Conservation (phyloP, 2,797 vertebrate species). For the Glossophaga mutica region DNA sequence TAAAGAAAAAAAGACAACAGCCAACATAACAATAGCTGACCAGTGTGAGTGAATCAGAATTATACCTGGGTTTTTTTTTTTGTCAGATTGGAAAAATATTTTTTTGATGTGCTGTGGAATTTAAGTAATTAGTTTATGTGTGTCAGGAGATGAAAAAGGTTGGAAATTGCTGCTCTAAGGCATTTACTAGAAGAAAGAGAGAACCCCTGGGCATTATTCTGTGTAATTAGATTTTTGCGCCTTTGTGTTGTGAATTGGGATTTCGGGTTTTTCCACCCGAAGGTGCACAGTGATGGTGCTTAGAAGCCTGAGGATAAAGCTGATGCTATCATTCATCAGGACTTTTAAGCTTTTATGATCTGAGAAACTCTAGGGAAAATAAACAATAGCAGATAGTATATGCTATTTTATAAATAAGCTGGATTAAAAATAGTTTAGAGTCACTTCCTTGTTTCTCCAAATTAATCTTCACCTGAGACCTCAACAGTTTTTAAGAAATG, state of each 20-base stretch:
- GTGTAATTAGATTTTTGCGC: constrained; percentile 69
- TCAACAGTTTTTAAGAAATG: background rate
- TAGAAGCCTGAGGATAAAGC: background rate
- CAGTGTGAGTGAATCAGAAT: background rate
- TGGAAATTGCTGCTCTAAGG: constrained; percentile 34
- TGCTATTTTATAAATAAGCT: background rate
- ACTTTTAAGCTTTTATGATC: constrained; percentile 13
- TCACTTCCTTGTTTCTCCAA: background rate
- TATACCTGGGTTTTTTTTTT: background rate
- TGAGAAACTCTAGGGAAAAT: constrained; percentile 4
- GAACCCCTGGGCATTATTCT: constrained; percentile 61
- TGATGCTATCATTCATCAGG: constrained; percentile 1
- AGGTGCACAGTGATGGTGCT: constrained; percentile 2
- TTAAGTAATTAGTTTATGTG: background rate
- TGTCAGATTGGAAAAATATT: background rate
- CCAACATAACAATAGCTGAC: background rate
- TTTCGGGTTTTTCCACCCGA: constrained; percentile 36
- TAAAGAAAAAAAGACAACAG: background rate
- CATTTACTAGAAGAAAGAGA: constrained; percentile 47
- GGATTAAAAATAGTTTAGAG: constrained; percentile 28
- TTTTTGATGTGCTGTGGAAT: background rate
- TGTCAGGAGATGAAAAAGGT: background rate
- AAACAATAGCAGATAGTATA: background rate
- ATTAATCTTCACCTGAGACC: constrained; percentile 11
- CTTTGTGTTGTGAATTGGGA: constrained; percentile 56